These are phyloP conservation scores for Oryzias javanicus DNA, from an alignment of 2,113 vertebrate species.

Conservation along the genomic window DNA sequence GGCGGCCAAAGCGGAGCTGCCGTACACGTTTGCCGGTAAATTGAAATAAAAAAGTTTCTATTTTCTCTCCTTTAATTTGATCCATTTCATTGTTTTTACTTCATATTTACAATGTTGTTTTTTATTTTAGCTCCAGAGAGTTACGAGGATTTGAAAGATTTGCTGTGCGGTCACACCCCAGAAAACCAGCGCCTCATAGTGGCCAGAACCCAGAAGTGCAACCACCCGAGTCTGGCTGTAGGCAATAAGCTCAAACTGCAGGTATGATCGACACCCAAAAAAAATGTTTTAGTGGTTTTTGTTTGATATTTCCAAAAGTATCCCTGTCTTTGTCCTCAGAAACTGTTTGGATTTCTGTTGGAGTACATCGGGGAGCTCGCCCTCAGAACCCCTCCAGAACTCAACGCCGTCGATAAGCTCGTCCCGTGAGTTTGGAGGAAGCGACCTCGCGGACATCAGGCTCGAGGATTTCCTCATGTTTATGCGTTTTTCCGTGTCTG, in stretches of 20 bases:
- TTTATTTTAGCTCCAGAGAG: conserved; percentile 81
- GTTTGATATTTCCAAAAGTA: too few species aligned
- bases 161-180: conserved; percentile 77
- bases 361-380: conserved; percentile 88
- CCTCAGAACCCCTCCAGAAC: conserved; percentile 76
- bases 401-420: conserved; percentile 81
- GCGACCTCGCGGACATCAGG: background rate
- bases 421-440: conserved; percentile 81
- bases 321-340: conserved; percentile 71
- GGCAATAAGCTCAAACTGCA: conserved; percentile 92
- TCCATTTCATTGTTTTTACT: too few species aligned
- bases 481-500: background rate
- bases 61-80: too few species aligned
- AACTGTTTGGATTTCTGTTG: conserved; percentile 88
- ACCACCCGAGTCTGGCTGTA: conserved; percentile 87
- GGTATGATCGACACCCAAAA: conserved; percentile 44
- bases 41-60: too few species aligned
- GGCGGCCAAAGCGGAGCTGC: conserved; percentile 82
- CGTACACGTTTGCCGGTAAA: conserved; percentile 86
- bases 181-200: conserved; percentile 87
- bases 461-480: background rate
- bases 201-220: conserved; percentile 88
- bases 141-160: conserved; percentile 73
- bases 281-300: too few species aligned
- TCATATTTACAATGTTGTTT: background rate